These are phyloP conservation scores for Lissocephala sabroskyi DNA, from an alignment of 2,888 invertebrate genomes.

Conservation along the genomic window DNA sequence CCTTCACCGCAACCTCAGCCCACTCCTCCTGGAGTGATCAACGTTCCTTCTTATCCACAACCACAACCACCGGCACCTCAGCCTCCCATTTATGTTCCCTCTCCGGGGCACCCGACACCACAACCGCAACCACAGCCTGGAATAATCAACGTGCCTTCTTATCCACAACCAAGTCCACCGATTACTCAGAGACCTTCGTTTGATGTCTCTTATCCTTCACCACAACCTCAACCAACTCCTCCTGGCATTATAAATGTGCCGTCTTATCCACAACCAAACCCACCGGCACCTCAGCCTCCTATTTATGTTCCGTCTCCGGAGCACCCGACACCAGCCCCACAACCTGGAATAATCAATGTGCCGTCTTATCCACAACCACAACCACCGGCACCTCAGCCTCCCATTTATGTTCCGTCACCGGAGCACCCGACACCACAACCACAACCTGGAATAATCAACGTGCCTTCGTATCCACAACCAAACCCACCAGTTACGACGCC, in stretches of 20 bases:
- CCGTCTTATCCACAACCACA: not conserved
- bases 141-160: constrained; percentile 7
- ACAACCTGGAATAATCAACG: not conserved
- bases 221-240: constrained; percentile 12
- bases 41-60: constrained; percentile 10
- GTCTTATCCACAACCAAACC: constrained; percentile 11
- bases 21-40: not conserved
- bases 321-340: constrained; percentile 14
- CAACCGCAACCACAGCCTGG: constrained; percentile 8
- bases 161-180: not conserved
- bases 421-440: constrained; percentile 1
- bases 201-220: not conserved
- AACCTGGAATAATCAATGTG: constrained; percentile 6
- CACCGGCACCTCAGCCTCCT: constrained; percentile 51
- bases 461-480: constrained; percentile 1
- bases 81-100: constrained; percentile 23
- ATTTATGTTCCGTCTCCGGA: constrained; percentile 34
- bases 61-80: constrained; percentile 53
- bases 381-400: not conserved
- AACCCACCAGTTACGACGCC: constrained; percentile 52
- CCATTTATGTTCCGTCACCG: not conserved
- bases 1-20: not conserved
- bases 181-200: no score
- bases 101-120: constrained; percentile 23
- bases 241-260: constrained; percentile 21